Evolutionary conservation across 2,888 invertebrate genomes (phyloP), one percentile per base, ranked within the genome.

Genomic region (Drosophila dives): DNA sequence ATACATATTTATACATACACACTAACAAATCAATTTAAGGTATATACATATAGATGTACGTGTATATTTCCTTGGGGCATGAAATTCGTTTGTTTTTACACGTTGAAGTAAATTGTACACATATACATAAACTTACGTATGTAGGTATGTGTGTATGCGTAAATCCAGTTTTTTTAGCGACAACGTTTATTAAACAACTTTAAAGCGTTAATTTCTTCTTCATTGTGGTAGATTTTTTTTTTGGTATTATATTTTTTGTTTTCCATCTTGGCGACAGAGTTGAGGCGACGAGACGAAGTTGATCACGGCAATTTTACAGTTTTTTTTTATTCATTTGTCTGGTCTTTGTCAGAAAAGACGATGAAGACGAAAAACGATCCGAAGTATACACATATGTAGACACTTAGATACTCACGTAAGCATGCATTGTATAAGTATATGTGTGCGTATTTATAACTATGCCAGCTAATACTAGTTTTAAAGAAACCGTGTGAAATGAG

Each of bases 111-210:
- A 65, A 50, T 36, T 26, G 33, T 56, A 49, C 17, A 59, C 48
- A 42, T 20, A 1, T 49, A 38, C 12, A 26, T 58, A n/a, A 6
- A 32, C 11, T 33, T 12, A 15, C 34, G 32, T 32, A 23, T 68
- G 58, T 17, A 38, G 23, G 11, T 23, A 49, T 51, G 40, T 53
- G 23, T 26, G 68, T 49, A 6, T 61, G 38, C 38, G 49, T 49
- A 64, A 75, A 81, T 77, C 81, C 81, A 81, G 79, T 80, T 79
- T 80, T 74, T 79, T 74, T 79, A 40, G 75, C 71, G 63, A 66
- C 65, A 66, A 26, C 55, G 45, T 60, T 70, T 51, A 55, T 62
- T 54, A 77, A 71, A 55, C 62, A 69, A 62, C 65, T 71, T 63
- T 54, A 50, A 50, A 63, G 12, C 60, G 70, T 58, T 61, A 45